phyloP scores from a whole-genome alignment of 2,888 invertebrate species.

The Theretra japonica region DNA sequence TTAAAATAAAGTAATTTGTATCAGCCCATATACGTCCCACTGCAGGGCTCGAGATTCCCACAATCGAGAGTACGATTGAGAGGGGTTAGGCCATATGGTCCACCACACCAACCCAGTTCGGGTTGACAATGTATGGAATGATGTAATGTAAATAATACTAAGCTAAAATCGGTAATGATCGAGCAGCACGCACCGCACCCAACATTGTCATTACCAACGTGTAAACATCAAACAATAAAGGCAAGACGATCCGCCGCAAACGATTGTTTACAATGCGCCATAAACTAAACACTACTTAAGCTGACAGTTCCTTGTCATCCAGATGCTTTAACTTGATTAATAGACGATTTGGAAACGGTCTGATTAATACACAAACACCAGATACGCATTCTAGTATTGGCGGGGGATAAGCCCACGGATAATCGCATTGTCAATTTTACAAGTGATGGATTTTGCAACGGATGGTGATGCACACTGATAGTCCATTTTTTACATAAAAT shows the following conservation, averaged over 20 bases:
- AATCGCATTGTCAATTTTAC: neutral
- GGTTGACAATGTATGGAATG: too few species aligned
- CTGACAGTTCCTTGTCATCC: constrained; percentile 81
- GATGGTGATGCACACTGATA: too few species aligned
- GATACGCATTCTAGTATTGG: neutral
- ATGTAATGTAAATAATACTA: too few species aligned
- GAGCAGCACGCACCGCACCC: constrained; percentile 25
- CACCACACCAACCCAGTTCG: too few species aligned
- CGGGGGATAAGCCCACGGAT: neutral
- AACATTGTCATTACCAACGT: constrained; percentile 61
- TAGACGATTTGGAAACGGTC: constrained; percentile 74
- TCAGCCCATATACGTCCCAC: too few species aligned
- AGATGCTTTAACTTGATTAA: constrained; percentile 83
- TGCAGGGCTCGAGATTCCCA: too few species aligned
- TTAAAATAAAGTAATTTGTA: too few species aligned
- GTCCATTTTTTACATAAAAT: too few species aligned
- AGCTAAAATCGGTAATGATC: neutral
- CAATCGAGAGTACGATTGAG: too few species aligned
- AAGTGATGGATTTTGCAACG: neutral
- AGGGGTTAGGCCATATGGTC: too few species aligned
- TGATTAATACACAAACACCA: constrained; percentile 71
- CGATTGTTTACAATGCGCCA: constrained; percentile 73
- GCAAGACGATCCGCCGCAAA: constrained; percentile 70
- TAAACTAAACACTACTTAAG: constrained; percentile 81
- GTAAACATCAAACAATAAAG: constrained; percentile 74